Evolutionary conservation across 2,888 invertebrate genomes (phyloP), one percentile per base, ranked within the genome.

Genomic region (Parthenolecanium corni): DNA sequence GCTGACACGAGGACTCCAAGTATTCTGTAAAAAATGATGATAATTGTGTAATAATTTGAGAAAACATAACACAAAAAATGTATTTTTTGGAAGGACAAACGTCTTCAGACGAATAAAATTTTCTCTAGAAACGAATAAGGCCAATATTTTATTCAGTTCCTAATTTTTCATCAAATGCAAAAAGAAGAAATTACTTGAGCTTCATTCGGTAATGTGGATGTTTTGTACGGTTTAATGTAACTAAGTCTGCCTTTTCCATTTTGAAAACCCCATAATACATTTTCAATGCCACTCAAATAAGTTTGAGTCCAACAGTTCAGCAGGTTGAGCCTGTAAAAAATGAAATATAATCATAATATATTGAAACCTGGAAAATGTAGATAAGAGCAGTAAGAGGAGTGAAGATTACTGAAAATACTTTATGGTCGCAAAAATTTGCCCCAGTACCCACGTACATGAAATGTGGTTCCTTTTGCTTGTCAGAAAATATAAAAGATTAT

Each of bases 221-320:
- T 46, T 20, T 24, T 47, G 11, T 12, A 49, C 12, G 20, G n/a
- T 14, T 20, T 5, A 18, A 58, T 12, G 9, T 36, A 31, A 21
- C 38, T 18, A 14, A 58, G 47, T 5, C 31, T 16, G 14, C 58
- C 58, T 11, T 38, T n/a, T 9, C 47, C 58, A 18, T 58, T 25
- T 18, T 47, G 47, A 49, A 49, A 58, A 36, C 58, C 58, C 4
- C 44, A 44, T 2, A 46, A 36, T 5, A 58, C 44, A 18, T 58
- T 58, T 31, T 58, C 58, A 36, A 58, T 58, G 9, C 58, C 58
- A 25, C 46, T 47, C 20, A 58, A 18, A 24, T 47, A 58, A 47
- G 14, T 47, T 36, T 58, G 58, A 31, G 46, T 47, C 58, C 58
- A 58, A 46, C 58, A 58, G 3, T 44, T 58, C 16, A 58, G 31